Evolutionary conservation across 2,113 vertebrate genomes (phyloP).

Genomic region (Percina caprodes): DNA sequence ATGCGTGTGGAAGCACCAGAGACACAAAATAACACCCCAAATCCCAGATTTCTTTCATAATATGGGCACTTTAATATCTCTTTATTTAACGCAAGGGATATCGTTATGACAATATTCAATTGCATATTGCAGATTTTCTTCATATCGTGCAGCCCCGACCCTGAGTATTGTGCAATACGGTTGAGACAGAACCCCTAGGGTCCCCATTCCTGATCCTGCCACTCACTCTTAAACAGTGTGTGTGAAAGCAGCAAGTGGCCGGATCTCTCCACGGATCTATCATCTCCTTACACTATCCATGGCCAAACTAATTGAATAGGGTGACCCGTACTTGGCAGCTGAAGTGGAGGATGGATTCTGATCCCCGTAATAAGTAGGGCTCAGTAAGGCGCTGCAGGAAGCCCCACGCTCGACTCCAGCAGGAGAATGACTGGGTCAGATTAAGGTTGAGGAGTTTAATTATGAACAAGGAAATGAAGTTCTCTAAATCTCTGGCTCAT

Average conservation of each 20-base stretch:
- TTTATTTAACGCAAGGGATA: too few species aligned
- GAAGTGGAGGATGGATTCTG: slow-evolving; percentile 67
- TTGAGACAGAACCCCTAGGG: slow-evolving; percentile 9
- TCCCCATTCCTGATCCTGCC: slow-evolving; percentile 28
- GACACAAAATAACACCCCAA: too few species aligned
- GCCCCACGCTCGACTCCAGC: slow-evolving; percentile 56
- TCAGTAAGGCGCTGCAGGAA: slow-evolving; percentile 67
- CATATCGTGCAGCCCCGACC: too few species aligned
- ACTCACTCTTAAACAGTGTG: not conserved
- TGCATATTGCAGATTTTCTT: too few species aligned
- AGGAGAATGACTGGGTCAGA: slow-evolving; percentile 74
- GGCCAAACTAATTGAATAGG: slow-evolving; percentile 60
- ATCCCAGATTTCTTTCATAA: too few species aligned
- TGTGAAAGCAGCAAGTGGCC: not conserved
- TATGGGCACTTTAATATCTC: too few species aligned
- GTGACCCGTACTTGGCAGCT: slow-evolving; percentile 69
- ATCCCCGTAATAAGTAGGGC: slow-evolving; percentile 72
- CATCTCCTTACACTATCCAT: slow-evolving; percentile 41
- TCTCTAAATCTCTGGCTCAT: slow-evolving; percentile 71
- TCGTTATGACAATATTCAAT: too few species aligned
- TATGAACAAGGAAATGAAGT: slow-evolving; percentile 80
- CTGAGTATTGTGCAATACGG: not conserved
- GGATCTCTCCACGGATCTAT: slow-evolving; percentile 54
- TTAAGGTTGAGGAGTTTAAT: slow-evolving; percentile 79
- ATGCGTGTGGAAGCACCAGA: too few species aligned